Evolutionary conservation across 2,888 invertebrate genomes (phyloP).

Genomic region (Xestia sexstrigata): DNA sequence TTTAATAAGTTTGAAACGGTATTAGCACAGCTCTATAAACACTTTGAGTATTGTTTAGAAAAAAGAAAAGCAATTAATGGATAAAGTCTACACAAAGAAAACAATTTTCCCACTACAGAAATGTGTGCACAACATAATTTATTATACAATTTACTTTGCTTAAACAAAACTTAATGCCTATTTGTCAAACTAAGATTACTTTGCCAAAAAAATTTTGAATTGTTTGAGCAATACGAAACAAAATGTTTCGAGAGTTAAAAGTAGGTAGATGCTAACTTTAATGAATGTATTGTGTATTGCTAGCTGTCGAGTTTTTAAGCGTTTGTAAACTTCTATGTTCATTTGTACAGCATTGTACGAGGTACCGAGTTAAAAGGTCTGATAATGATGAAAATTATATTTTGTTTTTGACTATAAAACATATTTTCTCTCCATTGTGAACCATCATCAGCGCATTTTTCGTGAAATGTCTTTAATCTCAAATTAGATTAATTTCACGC

Average conservation of each 20-base stretch:
- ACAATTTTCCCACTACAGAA: slow-evolving; percentile 17
- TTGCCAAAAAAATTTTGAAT: slow-evolving; percentile 26
- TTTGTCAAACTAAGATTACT: slow-evolving; percentile 44
- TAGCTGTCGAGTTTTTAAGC: slow-evolving; percentile 9
- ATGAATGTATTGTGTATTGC: slow-evolving; percentile 24
- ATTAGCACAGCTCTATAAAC: slow-evolving; percentile 4
- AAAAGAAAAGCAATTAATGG: slow-evolving; percentile 12
- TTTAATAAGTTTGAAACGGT: slow-evolving; percentile 12
- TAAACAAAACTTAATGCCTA: slow-evolving; percentile 33
- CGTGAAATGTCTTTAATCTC: not conserved
- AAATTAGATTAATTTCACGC: slow-evolving; percentile 10
- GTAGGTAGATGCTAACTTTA: slow-evolving; percentile 25
- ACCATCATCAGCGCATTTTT: not conserved
- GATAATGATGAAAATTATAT: not conserved
- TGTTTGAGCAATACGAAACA: slow-evolving; percentile 31
- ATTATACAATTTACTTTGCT: slow-evolving; percentile 34
- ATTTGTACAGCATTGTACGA: slow-evolving; percentile 19
- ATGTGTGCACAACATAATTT: slow-evolving; percentile 23
- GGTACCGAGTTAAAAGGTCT: slow-evolving; percentile 6
- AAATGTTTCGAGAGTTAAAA: slow-evolving; percentile 31
- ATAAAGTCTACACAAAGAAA: slow-evolving; percentile 24
- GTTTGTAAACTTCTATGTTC: slow-evolving; percentile 21
- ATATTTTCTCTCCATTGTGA: not conserved
- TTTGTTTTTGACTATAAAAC: not conserved
- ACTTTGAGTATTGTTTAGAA: slow-evolving; percentile 8